Base-by-base conservation (phyloP, 2,888 invertebrate species). In the Ganaspis brasiliensis region DNA sequence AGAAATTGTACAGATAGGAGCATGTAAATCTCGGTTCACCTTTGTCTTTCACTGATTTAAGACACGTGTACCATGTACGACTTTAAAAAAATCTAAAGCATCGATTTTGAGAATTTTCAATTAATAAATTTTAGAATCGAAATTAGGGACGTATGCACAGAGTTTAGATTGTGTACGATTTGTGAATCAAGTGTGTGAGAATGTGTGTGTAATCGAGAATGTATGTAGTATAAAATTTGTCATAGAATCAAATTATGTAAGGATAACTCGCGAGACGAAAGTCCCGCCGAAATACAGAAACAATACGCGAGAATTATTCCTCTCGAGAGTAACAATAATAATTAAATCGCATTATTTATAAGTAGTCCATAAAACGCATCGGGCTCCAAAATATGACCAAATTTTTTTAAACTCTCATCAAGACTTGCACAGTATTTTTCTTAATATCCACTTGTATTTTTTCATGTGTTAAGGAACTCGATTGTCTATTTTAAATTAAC, bases 381-480 rank as follows among this genome's bases (percentile, higher is more conserved):
- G 24, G 67, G n/a, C 45, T 67, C 67, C 45, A 52, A 45, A 67
- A 24, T 63, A 63, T 45, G 67, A 67, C 67, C 67, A 67, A 67
- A 24, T 45, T 67, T 67, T 67, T 74, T 49, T 57, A 61, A 74
- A 45, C 73, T 49, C 16, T 72, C 55, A 71, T 56, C 12, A 5
- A 71, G 14, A 70, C 24, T 35, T 61, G 49, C 56, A 52, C 37
- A 55, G 72, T 16, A 55, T 16, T 56, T 37, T 72, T 56, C 16
- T 40, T 21, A 72, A n/a, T 24, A n/a, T n/a, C n/a, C 3, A 21
- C 37, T 57, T 12, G 4, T 57, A 26, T 35, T n/a, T 56, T 40
- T 72, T 57, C 19, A 35, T 24, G n/a, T 72, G 57, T 72, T 57
- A 72, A 56, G 72, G 72, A 56, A 57, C 57, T 72, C 57, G 56